Evolutionary conservation across 2,888 invertebrate genomes (phyloP), one percentile per base, ranked within the genome.

Genomic region (Tetanocera ferruginea): DNA sequence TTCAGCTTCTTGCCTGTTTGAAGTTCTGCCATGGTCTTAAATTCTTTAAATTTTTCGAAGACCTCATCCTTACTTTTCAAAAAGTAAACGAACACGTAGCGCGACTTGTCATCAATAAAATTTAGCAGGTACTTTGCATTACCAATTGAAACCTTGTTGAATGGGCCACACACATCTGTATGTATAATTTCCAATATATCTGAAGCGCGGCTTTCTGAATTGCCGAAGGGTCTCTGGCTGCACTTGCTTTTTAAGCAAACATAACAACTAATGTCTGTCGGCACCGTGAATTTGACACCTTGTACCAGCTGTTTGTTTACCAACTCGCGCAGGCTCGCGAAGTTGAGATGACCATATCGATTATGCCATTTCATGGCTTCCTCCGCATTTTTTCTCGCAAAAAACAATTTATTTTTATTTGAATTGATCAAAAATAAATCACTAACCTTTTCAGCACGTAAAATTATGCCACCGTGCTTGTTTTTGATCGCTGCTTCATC

Each of bases 151-250:
- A 28, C 43, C 11, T 49, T 74, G 28, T n/a, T 34, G 9, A 74
- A 73, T 11, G 80, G 80, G 0, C 79, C 78, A 64, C 81, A 79
- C 11, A 79, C 72, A 19, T 81, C 79, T 2, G 70, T 74, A 52
- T 74, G 74, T 4, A 74, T 52, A 19, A 74, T 17, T 5, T 64
- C 51, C 9, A 74, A 34, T n/a, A 74, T 25, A 14, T 74, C 51
- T 3, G 64, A n/a, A 52, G 74, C 64, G 14, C 74, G 51, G 66
- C 9, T 76, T 19, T 76, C 25, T 60, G 76, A 9, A 37, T 34
- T 49, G 1, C 23, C 55, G 31, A 67, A 76, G 6, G 78, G 67
- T 51, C 60, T 57, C 71, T 66, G 70, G 14, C 51, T 78, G 28
- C 75, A 75, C 14, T 78, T 78, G 31, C 70, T 52, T 3, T 69